A percentile compares a stretch with the other conserved stretches of the same genome.
phyloP scores from a whole-genome alignment of 2,888 invertebrate species.

The Pollenia griseotomentosa region DNA sequence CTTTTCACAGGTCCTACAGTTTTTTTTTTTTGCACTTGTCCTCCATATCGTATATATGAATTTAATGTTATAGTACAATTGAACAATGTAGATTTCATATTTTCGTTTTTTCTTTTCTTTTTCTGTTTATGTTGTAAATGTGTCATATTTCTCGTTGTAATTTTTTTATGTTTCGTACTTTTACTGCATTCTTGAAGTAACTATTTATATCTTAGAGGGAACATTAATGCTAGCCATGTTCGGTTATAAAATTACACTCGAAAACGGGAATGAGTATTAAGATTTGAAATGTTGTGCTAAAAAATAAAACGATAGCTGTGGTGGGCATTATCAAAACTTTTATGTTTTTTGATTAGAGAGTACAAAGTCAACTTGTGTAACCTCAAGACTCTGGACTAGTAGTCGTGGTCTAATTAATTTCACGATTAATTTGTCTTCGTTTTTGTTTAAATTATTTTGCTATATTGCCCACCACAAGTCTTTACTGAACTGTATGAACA shows the following conservation, averaged over 20 bases:
- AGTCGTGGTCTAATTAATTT: too few species aligned
- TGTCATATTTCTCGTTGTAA: constrained; percentile 40
- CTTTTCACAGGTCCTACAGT: constrained; percentile 10
- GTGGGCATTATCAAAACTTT: too few species aligned
- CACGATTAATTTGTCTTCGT: too few species aligned
- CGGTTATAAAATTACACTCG: neutral
- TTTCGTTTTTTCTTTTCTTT: neutral
- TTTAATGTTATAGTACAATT: constrained; percentile 44
- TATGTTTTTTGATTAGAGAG: too few species aligned
- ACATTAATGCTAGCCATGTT: constrained; percentile 29
- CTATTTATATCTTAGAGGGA: neutral
- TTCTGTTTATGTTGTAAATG: constrained; percentile 21
- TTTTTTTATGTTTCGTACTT: neutral
- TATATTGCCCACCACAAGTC: too few species aligned
- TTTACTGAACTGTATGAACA: too few species aligned
- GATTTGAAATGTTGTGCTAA: neutral
- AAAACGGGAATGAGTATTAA: neutral
- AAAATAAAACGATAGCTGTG: neutral
- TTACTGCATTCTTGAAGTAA: neutral
- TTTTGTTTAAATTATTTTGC: too few species aligned
- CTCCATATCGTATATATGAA: constrained; percentile 13
- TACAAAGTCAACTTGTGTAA: too few species aligned
- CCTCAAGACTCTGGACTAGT: too few species aligned
- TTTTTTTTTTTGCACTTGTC: constrained; percentile 14
- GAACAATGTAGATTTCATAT: constrained; percentile 44